Base-by-base conservation (phyloP, 2,797 vertebrate species). In the Spizella passerina region DNA sequence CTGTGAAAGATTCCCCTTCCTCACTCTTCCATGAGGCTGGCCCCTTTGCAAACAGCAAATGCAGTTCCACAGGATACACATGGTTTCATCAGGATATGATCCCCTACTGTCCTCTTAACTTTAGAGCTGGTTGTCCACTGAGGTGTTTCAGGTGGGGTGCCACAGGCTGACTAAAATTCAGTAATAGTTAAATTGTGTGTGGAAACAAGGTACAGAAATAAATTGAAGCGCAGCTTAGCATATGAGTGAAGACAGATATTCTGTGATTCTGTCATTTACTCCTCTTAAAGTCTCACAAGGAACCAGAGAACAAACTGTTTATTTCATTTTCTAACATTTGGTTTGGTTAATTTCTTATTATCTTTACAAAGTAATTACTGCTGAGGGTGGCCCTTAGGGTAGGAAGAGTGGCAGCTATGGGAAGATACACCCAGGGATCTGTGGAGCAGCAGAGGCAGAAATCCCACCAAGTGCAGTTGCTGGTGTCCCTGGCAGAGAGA, bases 181-280 rank as follows among this genome's bases (percentile, higher is more conserved):
- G 0, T 30, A 24, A 23, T 13, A 65, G 53, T 59, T 66, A 50
- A 56, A 41, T 16, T 34, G 23, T 29, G 7, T 46, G 29, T 50
- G 46, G 60, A 75, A 84, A 64, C n/a, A 44, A 77, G 21, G 41
- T 38, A 19, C 6, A 27, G 50, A 21, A 52, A 44, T 56, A 53
- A 70, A 27, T 4, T 6, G 1, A 26, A 21, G 39, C 5, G 11
- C 38, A 30, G 47, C 22, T 57, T 22, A 26, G 44, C 44, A 7
- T 1, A 2, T 23, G 24, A 47, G 34, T 6, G 23, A 68, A 27
- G 36, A 27, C 0, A 0, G 26, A 24, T 24, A 38, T 55, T 47
- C 63, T n/a, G 18, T 21, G 50, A 43, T 41, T 57, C 68, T 60
- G 30, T 49, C 22, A 20, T 87, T 49, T 64, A 55, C 22, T 61